These are phyloP conservation scores for Solenopsis fugax DNA, from an alignment of 1,140 invertebrate species.

Conservation along the genomic window DNA sequence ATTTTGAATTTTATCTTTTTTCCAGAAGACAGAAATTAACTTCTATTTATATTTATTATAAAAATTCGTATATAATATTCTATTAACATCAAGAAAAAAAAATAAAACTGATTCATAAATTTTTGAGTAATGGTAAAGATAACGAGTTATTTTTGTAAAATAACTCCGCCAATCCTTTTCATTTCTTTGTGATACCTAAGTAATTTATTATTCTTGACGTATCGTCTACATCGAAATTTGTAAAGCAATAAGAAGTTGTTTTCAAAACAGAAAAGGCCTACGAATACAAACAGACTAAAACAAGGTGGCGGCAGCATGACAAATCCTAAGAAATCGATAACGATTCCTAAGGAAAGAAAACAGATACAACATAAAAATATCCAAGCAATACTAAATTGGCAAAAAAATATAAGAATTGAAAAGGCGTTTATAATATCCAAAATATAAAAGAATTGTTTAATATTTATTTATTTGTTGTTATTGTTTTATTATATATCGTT, in stretches of 20 bases:
- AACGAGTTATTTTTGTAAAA: no score
- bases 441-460: neutral
- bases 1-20: no score
- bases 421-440: neutral
- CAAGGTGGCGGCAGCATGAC: neutral
- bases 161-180: no score
- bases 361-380: neutral
- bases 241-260: constrained; percentile 24
- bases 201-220: constrained; percentile 8
- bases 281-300: constrained; percentile 15
- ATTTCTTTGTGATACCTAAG: neutral
- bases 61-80: no score
- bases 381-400: neutral
- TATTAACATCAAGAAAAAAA: no score
- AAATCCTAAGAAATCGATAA: constrained; percentile 12
- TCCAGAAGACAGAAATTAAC: no score
- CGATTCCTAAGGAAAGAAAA: constrained; percentile 6
- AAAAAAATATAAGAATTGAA: neutral
- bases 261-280: constrained; percentile 3
- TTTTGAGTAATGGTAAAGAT: no score
- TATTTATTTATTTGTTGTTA: constrained; percentile 3
- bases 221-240: neutral
- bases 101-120: no score
- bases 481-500: neutral
- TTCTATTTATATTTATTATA: no score